phyloP scores from a whole-genome alignment of 2,797 vertebrate species.

The Capromys pilorides region DNA sequence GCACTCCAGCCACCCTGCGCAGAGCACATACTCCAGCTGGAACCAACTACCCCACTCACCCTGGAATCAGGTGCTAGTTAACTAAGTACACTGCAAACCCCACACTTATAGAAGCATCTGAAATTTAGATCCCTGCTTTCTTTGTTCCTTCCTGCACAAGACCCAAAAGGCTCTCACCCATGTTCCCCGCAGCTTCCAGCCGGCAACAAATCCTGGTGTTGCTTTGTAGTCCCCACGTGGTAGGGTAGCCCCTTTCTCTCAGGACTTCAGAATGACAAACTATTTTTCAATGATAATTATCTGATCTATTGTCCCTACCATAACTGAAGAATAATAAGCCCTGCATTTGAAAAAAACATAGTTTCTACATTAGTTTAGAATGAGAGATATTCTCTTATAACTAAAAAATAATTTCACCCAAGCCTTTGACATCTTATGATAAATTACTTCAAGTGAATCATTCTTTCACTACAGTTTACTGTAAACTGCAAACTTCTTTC shows the following conservation, averaged over 20 bases:
- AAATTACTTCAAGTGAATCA: not conserved
- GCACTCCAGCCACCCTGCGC: not conserved
- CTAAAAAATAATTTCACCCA: not conserved
- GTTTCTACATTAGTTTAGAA: not conserved
- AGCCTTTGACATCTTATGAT: not conserved
- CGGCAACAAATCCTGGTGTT: not conserved
- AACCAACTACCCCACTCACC: too few relatives aligned
- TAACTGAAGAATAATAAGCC: not conserved
- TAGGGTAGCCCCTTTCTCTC: not conserved
- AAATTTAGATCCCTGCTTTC: not conserved
- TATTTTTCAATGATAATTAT: not conserved
- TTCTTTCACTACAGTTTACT: not conserved
- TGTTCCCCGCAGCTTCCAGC: not conserved
- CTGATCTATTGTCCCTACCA: not conserved
- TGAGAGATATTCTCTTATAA: not conserved
- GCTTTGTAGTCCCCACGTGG: fast-evolving
- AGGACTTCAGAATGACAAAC: not conserved
- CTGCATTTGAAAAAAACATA: slow-evolving; percentile 5
- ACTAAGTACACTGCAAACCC: not conserved
- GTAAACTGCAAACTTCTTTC: too few relatives aligned
- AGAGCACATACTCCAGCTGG: not conserved
- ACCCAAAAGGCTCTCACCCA: not conserved
- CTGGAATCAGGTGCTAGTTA: not conserved
- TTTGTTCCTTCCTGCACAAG: not conserved
- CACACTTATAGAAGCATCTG: not conserved